phyloP scores from a whole-genome alignment of 2,888 invertebrate species.

The Lasioglossum malachurum region DNA sequence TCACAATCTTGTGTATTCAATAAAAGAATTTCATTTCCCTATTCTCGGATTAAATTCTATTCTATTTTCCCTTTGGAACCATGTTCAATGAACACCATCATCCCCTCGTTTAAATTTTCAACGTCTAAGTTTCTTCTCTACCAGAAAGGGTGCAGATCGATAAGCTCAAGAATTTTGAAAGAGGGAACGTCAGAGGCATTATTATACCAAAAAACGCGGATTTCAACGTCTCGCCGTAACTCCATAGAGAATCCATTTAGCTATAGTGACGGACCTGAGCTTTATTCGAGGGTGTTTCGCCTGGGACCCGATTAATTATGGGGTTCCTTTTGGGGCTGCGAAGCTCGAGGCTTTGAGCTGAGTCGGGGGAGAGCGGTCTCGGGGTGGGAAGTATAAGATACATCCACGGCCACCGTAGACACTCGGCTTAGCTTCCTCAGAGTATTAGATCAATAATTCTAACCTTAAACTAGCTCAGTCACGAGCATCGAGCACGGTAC shows the following conservation, averaged over 20 bases:
- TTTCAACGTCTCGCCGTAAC: slow-evolving; percentile 30
- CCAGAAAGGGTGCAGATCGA: neutral
- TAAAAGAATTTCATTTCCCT: neutral
- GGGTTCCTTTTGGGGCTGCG: slow-evolving; percentile 78
- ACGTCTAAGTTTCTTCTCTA: neutral
- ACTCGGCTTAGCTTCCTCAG: slow-evolving; percentile 82
- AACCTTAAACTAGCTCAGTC: slow-evolving; percentile 70
- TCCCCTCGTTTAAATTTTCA: neutral
- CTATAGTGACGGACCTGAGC: slow-evolving; percentile 64
- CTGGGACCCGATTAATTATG: slow-evolving; percentile 83
- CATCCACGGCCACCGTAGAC: slow-evolving; percentile 77
- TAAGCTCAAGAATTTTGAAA: neutral
- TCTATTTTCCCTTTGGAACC: neutral
- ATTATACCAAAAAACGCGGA: neutral
- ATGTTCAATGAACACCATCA: neutral
- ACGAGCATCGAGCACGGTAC: slow-evolving; percentile 69
- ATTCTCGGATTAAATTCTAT: neutral
- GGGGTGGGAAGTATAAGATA: slow-evolving; percentile 82
- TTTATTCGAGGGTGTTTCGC: slow-evolving; percentile 76
- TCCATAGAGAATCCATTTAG: slow-evolving; percentile 70
- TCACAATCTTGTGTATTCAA: neutral
- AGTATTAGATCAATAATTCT: slow-evolving; percentile 85
- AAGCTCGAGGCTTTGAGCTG: slow-evolving; percentile 79
- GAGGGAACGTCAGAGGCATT: neutral
- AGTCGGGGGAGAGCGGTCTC: slow-evolving; percentile 69